Conservation (phyloP, 35 echinoderm and acorn worm genomes). For the Ptychodera flava region DNA sequence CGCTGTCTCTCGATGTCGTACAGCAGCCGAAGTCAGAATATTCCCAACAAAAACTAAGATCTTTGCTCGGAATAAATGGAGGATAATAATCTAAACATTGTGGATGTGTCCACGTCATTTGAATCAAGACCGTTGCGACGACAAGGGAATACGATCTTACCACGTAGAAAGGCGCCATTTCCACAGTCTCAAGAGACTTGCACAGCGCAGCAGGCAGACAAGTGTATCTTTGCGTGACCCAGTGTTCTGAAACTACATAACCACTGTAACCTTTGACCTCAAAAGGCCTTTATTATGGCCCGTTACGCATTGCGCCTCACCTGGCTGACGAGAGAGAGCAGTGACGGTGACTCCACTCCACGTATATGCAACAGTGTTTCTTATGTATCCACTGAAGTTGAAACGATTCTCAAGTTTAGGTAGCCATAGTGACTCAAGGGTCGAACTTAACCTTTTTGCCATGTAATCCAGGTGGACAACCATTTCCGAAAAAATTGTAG, state of each 20-base stretch:
- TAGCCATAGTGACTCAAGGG: too few relatives aligned
- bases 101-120: constrained; percentile 39
- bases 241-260: too few relatives aligned
- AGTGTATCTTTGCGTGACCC: too few relatives aligned
- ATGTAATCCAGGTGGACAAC: too few relatives aligned
- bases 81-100: constrained; percentile 83
- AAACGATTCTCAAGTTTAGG: too few relatives aligned
- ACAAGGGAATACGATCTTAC: background rate
- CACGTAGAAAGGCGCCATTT: background rate
- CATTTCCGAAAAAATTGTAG: too few relatives aligned
- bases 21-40: constrained; percentile 82
- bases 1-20: constrained; percentile 21
- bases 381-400: too few relatives aligned
- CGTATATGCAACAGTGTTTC: too few relatives aligned
- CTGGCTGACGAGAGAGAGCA: too few relatives aligned
- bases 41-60: constrained; percentile 46
- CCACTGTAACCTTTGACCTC: background rate
- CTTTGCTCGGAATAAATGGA: constrained; percentile 47
- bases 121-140: background rate
- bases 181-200: background rate
- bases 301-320: background rate
- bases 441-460: too few relatives aligned
- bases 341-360: too few relatives aligned
- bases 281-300: background rate
- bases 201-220: too few relatives aligned